phyloP scores from a whole-genome alignment of 1,140 invertebrate species.

The Aphidius gifuensis region DNA sequence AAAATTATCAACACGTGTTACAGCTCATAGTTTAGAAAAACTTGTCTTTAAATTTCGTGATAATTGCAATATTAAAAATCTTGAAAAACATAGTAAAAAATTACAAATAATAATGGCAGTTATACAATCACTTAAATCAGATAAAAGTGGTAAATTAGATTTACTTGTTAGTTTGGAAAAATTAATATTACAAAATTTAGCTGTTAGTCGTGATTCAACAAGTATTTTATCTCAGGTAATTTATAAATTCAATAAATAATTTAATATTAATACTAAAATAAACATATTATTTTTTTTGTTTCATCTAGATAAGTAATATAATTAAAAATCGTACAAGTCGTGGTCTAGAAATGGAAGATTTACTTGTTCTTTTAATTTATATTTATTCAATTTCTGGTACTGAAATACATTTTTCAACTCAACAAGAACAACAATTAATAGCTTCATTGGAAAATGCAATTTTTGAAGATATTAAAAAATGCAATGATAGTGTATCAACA shows the following conservation, averaged over 20 bases:
- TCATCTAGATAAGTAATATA: constrained; percentile 57
- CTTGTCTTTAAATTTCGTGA: constrained; percentile 43
- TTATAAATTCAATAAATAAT: background rate
- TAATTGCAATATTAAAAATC: constrained; percentile 32
- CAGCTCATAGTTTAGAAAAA: constrained; percentile 60
- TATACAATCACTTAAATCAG: constrained; percentile 60
- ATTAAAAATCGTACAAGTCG: constrained; percentile 58
- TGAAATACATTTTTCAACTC: constrained; percentile 56
- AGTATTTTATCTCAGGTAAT: constrained; percentile 60
- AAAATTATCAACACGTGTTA: constrained; percentile 50
- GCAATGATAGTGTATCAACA: constrained; percentile 31
- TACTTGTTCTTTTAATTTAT: constrained; percentile 61
- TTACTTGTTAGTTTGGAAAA: constrained; percentile 59
- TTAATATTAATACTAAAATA: background rate
- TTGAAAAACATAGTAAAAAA: constrained; percentile 48
- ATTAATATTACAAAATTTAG: constrained; percentile 59
- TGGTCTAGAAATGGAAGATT: constrained; percentile 59
- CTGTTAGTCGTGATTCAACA: constrained; percentile 60
- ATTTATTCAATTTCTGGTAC: constrained; percentile 63
- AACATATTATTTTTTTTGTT: constrained; percentile 10
- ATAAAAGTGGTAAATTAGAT: constrained; percentile 55
- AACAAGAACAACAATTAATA: constrained; percentile 57
- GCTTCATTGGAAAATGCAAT: constrained; percentile 59
- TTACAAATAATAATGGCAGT: constrained; percentile 61
- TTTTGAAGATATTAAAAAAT: constrained; percentile 59